A percentile compares a stretch with the other conserved stretches of the same genome.
Evolutionary conservation across 2,888 invertebrate genomes (phyloP).

Genomic region (Eulithis prunata): DNA sequence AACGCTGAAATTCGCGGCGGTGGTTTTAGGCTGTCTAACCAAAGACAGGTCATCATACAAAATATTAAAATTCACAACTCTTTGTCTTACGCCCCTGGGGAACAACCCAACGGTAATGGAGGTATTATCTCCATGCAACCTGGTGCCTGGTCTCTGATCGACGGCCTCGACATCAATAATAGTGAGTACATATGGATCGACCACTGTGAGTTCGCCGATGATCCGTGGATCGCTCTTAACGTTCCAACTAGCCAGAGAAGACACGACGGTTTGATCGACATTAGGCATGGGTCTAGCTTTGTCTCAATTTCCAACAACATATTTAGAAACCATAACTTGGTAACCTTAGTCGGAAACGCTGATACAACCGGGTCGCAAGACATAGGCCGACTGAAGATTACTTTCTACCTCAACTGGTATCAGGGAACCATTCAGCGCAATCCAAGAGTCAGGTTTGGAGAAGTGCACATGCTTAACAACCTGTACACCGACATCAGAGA

Average conservation of each 20-base stretch:
- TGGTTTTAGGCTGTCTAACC: constrained; percentile 7
- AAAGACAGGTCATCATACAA: constrained; percentile 24
- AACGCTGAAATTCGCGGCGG: constrained; percentile 33
- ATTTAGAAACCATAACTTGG: constrained; percentile 38
- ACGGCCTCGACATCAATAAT: constrained; percentile 19
- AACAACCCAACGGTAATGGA: constrained; percentile 33
- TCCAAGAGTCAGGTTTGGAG: constrained; percentile 36
- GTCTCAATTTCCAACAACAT: constrained; percentile 35
- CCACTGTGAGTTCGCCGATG: constrained; percentile 38
- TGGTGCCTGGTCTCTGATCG: constrained; percentile 28
- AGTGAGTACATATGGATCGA: constrained; percentile 23
- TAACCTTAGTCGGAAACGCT: constrained; percentile 28
- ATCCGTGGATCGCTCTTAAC: constrained; percentile 29
- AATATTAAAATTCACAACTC: constrained; percentile 33
- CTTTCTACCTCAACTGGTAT: constrained; percentile 36
- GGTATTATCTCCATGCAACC: constrained; percentile 23
- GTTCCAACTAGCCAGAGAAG: constrained; percentile 18
- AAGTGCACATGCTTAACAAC: constrained; percentile 39
- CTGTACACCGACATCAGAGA: constrained; percentile 30
- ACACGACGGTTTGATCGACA: constrained; percentile 37
- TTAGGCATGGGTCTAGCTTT: constrained; percentile 24
- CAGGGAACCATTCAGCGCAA: constrained; percentile 31
- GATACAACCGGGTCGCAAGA: constrained; percentile 29
- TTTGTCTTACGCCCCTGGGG: constrained; percentile 31
- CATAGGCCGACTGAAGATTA: constrained; percentile 22